Evolutionary conservation across 2,113 vertebrate species (phyloP).

Genomic region (Mus pahari): DNA sequence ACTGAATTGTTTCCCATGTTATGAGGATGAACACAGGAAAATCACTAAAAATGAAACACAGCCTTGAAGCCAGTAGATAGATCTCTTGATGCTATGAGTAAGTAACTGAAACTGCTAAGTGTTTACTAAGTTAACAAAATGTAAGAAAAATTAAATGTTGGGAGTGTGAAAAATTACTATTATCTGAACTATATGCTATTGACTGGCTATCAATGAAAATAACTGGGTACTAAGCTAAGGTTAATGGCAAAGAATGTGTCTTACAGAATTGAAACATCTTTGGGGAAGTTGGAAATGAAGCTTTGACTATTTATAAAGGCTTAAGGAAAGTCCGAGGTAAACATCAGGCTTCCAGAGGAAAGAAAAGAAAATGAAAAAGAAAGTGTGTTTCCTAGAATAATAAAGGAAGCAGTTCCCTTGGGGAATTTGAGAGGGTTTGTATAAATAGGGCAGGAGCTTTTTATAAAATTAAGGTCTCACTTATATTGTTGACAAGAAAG

Average conservation of each 20-base stretch:
- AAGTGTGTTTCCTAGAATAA: neutral
- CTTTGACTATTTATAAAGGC: neutral
- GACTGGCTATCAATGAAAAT: neutral
- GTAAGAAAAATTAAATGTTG: conserved; percentile 46
- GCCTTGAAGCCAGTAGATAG: conserved; percentile 3
- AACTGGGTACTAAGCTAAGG: neutral
- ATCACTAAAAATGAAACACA: conserved; percentile 24
- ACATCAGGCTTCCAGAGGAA: neutral
- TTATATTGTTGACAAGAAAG: neutral
- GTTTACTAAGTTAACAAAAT: conserved; percentile 10
- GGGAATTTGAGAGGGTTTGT: neutral
- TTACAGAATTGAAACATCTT: neutral
- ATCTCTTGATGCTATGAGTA: neutral
- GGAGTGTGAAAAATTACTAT: neutral
- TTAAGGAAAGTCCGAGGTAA: neutral
- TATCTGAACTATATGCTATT: neutral
- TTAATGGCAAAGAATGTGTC: neutral
- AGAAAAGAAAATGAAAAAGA: neutral
- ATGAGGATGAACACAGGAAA: conserved; percentile 4
- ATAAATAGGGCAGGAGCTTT: neutral
- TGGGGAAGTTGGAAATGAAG: neutral
- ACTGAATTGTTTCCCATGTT: neutral
- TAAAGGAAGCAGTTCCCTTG: neutral
- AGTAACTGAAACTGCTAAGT: conserved; percentile 8
- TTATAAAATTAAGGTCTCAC: neutral